A percentile compares a stretch with the other conserved stretches of the same genome.
Evolutionary conservation across 1,140 invertebrate genomes (phyloP).

Genomic region (Sinonovacula constricta): DNA sequence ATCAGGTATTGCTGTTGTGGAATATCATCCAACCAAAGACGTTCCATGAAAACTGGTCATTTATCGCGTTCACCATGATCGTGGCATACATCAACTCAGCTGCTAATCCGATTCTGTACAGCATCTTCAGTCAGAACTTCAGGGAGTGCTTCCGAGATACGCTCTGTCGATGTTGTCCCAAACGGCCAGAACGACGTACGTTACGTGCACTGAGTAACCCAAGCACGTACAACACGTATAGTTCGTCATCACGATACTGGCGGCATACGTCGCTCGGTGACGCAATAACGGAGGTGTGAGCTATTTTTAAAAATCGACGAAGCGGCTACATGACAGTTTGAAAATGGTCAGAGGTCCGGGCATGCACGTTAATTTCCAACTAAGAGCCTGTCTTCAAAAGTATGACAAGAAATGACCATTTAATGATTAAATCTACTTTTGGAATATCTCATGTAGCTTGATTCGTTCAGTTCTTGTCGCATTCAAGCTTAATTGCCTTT

Average conservation of each 20-base stretch:
- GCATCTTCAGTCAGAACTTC: constrained; percentile 79
- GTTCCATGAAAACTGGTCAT: constrained; percentile 76
- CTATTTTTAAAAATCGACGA: no score
- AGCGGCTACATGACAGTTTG: no score
- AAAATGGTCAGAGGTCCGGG: no score
- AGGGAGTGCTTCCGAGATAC: constrained; percentile 52
- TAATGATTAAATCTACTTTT: no score
- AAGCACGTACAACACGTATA: constrained; percentile 48
- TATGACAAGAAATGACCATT: no score
- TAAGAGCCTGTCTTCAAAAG: no score
- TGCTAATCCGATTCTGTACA: constrained; percentile 78
- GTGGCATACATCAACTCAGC: constrained; percentile 78
- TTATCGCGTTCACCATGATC: constrained; percentile 76
- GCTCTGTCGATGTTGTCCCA: constrained; percentile 42
- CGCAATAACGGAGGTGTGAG: constrained; percentile 37
- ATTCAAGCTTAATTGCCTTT: no score
- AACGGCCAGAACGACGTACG: constrained; percentile 18
- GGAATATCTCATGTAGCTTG: no score
- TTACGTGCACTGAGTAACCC: constrained; percentile 36
- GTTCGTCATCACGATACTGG: constrained; percentile 19
- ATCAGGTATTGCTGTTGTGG: constrained; percentile 77
- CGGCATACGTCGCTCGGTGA: constrained; percentile 39
- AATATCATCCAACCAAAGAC: constrained; percentile 69
- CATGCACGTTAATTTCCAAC: no score
- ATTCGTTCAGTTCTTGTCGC: no score